Evolutionary conservation across 2,888 invertebrate genomes (phyloP), one percentile per base, ranked within the genome.

Genomic region (Athrips mouffetella): DNA sequence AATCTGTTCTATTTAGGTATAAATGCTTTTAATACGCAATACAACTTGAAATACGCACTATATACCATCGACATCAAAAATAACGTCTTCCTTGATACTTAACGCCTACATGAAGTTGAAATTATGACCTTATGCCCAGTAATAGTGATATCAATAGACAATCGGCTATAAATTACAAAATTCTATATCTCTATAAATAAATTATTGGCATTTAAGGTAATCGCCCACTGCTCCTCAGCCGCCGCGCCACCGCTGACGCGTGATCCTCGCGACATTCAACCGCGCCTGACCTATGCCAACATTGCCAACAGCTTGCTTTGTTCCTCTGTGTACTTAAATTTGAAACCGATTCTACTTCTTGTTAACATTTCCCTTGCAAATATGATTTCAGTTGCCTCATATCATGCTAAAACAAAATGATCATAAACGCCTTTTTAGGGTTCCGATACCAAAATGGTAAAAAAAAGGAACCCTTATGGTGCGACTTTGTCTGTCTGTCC

Each of bases 181-280:
- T 15, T 6, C 29, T 4, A n/a, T 42, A 29, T 10, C 10, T 18
- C 41, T n/a, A 16, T 42, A 18, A 30, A 29, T 42, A 42, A 42
- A 42, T 42, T 42, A 41, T 16, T 41, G 27, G 13, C 35, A 35
- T 35, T 35, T 35, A 18, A 35, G 35, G 35, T 35, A 35, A 16
- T 35, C 31, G 31, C 7, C 31, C 31, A 27, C 27, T 20, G n/a
- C n/a, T 3, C n/a, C 6, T 20, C 20, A 18, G 37, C 20, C 37
- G 20, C n/a, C 37, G 20, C 15, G 2, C 11, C 41, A 15, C 21
- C 33, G 51, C 45, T 47, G 45, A 54, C 56, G 61, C 73, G 71
- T 70, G 73, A 68, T 58, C 55, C 47, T 49, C 55, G 58, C 59
- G 74, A 59, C 71, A 73, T 73, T 73, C 71, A 65, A 59, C 54